phyloP scores from a whole-genome alignment of 2,888 invertebrate genomes.

The Amphipyra berbera region DNA sequence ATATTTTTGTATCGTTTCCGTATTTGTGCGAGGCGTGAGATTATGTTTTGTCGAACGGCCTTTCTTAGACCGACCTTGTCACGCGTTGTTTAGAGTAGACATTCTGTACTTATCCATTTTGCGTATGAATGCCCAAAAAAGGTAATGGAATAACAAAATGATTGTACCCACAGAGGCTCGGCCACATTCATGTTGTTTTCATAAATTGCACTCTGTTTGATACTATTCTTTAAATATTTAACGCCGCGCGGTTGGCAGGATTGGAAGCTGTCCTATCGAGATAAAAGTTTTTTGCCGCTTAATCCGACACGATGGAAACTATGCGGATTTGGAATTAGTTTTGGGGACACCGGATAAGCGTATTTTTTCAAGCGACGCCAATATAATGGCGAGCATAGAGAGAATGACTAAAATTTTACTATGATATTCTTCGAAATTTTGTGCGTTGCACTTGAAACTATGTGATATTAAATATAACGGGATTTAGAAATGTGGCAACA shows the following conservation, averaged over 20 bases:
- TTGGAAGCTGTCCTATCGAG: conserved; percentile 39
- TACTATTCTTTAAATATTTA: conserved; percentile 65
- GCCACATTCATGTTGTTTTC: conserved; percentile 59
- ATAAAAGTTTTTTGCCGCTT: conserved; percentile 43
- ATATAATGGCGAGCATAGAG: background rate
- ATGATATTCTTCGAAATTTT: too few relatives aligned
- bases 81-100: conserved; percentile 5
- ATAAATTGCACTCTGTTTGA: conserved; percentile 72
- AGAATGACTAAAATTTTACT: background rate
- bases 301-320: conserved; percentile 7
- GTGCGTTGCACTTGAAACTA: too few relatives aligned
- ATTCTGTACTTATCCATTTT: conserved; percentile 24
- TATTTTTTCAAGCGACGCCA: background rate
- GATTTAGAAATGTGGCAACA: too few relatives aligned
- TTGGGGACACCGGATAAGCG: background rate
- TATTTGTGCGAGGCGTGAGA: too few relatives aligned
- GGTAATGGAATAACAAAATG: conserved; percentile 70
- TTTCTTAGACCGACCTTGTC: too few relatives aligned
- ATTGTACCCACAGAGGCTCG: conserved; percentile 42
- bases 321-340: conserved; percentile 1
- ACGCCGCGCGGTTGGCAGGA: conserved; percentile 39
- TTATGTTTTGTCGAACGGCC: too few relatives aligned
- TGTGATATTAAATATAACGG: too few relatives aligned
- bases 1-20: too few relatives aligned
- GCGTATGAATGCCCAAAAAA: conserved; percentile 55